Conservation (phyloP, 2,888 invertebrate species). For the Osmoderma eremita region DNA sequence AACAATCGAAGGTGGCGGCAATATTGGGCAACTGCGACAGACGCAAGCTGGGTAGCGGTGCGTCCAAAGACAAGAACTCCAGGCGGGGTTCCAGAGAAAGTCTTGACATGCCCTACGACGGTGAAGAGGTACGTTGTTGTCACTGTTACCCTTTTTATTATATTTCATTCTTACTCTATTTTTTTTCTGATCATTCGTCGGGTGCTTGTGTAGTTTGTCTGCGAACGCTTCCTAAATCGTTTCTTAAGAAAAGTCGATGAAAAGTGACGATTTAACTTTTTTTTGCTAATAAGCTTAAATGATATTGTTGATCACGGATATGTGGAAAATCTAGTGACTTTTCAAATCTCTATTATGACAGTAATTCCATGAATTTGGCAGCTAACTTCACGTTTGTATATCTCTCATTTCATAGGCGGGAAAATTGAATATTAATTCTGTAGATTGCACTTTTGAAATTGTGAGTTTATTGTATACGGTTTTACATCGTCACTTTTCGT, state of each 20-base stretch:
- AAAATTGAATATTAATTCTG: no score
- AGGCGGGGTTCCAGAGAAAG: slow-evolving; percentile 78
- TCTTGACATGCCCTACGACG: slow-evolving; percentile 77
- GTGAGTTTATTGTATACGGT: no score
- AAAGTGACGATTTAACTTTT: slow-evolving; percentile 15
- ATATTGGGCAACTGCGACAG: slow-evolving; percentile 70
- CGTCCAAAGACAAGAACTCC: slow-evolving; percentile 68
- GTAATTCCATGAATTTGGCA: no score
- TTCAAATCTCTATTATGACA: no score
- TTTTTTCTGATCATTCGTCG: slow-evolving; percentile 43
- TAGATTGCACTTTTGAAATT: no score
- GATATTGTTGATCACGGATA: no score
- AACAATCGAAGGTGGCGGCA: slow-evolving; percentile 87
- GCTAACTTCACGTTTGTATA: no score
- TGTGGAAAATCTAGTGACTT: no score
- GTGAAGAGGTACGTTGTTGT: slow-evolving; percentile 74
- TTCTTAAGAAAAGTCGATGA: not conserved
- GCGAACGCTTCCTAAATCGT: slow-evolving; percentile 18
- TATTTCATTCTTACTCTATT: slow-evolving; percentile 17
- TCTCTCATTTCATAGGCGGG: no score
- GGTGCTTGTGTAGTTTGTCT: slow-evolving; percentile 43
- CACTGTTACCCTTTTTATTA: slow-evolving; percentile 37
- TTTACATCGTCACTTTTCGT: no score
- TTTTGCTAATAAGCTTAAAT: no score
- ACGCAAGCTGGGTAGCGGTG: slow-evolving; percentile 59